Conservation (phyloP, 2,797 vertebrate species). For the Aeoliscus strigatus region DNA sequence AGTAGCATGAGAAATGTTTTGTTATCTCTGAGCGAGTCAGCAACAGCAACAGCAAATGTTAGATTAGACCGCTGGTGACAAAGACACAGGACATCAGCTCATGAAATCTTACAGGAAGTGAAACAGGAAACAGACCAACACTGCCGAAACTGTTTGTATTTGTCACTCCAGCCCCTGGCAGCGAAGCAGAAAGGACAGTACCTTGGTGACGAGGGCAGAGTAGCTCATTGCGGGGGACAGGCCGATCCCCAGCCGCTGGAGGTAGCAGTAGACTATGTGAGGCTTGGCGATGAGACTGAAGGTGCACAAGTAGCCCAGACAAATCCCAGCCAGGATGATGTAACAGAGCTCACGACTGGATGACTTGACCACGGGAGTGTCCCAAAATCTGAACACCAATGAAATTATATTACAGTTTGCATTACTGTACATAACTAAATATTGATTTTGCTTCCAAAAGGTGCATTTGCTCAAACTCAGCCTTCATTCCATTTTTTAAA, state of each 20-base stretch:
- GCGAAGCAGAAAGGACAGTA: conserved; percentile 17
- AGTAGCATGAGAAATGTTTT: no score
- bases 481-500: no score
- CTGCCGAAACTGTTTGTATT: background rate
- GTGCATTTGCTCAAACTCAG: no score
- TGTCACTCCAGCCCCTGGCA: conserved; percentile 5
- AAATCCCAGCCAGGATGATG: conserved; percentile 96
- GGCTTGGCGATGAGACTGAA: conserved; percentile 97
- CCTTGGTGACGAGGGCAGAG: conserved; percentile 95
- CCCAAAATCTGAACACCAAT: conserved; percentile 91
- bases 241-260: conserved; percentile 93
- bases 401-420: no score
- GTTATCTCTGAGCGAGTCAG: no score
- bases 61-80: no score
- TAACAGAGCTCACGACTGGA: conserved; percentile 98
- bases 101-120: conserved; percentile 6
- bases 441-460: no score
- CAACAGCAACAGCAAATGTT: no score
- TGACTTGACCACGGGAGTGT: conserved; percentile 97
- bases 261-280: conserved; percentile 91
- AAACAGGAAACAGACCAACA: background rate
- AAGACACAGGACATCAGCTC: no score
- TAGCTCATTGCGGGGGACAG: conserved; percentile 99
- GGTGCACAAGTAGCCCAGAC: conserved; percentile 93
- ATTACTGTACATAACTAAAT: no score